Conservation (phyloP, 2,797 vertebrate species). For the Masticophis lateralis region DNA sequence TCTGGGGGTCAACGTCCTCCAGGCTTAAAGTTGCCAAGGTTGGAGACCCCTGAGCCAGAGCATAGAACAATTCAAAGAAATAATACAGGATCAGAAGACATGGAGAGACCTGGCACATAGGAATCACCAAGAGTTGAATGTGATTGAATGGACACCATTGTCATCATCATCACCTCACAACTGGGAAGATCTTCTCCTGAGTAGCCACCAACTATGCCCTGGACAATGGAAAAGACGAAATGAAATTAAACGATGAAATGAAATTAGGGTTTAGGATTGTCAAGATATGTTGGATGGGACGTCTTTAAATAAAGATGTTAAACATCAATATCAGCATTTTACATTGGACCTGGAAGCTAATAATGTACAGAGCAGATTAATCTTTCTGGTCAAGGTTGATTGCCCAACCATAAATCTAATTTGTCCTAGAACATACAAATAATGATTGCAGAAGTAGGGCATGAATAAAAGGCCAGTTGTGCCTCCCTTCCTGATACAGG, state of each 20-base stretch:
- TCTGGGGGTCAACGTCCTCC: too few species aligned
- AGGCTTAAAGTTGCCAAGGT: too few species aligned
- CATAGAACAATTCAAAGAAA: background rate
- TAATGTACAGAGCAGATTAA: background rate
- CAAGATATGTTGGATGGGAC: background rate
- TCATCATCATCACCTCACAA: background rate
- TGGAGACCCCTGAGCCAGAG: too few species aligned
- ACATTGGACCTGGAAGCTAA: background rate
- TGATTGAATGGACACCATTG: background rate
- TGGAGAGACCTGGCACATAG: background rate
- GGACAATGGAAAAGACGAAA: background rate
- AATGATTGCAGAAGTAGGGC: background rate
- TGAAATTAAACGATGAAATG: background rate
- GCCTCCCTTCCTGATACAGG: background rate
- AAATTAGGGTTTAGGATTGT: background rate
- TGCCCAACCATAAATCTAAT: background rate
- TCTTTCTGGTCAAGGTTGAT: background rate
- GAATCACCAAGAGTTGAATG: background rate
- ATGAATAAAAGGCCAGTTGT: background rate
- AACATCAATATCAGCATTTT: background rate
- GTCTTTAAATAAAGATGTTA: background rate
- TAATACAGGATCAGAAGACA: background rate
- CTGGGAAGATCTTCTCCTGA: background rate
- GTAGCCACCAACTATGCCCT: background rate
- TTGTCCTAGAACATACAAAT: background rate